Base-by-base conservation (phyloP, 2,113 vertebrate species). In the Myxocyprinus asiaticus region DNA sequence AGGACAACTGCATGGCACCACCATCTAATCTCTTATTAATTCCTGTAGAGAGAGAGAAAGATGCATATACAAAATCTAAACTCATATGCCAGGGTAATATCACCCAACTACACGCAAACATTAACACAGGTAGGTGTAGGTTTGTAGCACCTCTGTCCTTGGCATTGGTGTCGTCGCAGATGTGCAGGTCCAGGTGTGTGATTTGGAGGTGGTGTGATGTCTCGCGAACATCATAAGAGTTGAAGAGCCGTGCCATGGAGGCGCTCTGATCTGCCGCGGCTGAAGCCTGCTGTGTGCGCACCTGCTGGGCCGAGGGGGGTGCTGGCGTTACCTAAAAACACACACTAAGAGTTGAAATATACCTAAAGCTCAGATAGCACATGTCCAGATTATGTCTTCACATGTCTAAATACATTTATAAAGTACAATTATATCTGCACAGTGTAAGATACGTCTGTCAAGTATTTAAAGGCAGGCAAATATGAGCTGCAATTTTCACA, bases 1-100 rank as follows among this genome's bases (percentile, higher is more conserved):
- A 98, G 76, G 98, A 98, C 55, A 99, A 90, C 81, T 99, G 98
- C 97, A 99, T 98, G 80, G 98, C 98, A 58, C 97, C 98, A 79
- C 97, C 96, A 1, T 94, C 95, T 83, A 98, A 89, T 81, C 95
- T 93, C 80, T 96, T 95, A 17, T 94, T 94, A 82, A 89, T 88
- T 66, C 92, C 97, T 98, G 86, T 6, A 68, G 58, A 76, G 9
- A n/a, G 3, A 22, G 45, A 80, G 33, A 47, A 51, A 63, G 4
- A n/a, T 48, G 47, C 47, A 48, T 6, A 61, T 5, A 2, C 10
- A 33, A 33, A 33, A 33, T 33, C 22, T 33, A 33, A 33, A 33
- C 22, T 33, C 22, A 1, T 33, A 33, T 33, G 22, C 22, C 22
- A 33, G 22, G 22, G 22, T 33, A 33, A 33, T 33, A 33, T 33